Base-by-base conservation (phyloP, 2,797 vertebrate species). In the Amphiprion clarkii region DNA sequence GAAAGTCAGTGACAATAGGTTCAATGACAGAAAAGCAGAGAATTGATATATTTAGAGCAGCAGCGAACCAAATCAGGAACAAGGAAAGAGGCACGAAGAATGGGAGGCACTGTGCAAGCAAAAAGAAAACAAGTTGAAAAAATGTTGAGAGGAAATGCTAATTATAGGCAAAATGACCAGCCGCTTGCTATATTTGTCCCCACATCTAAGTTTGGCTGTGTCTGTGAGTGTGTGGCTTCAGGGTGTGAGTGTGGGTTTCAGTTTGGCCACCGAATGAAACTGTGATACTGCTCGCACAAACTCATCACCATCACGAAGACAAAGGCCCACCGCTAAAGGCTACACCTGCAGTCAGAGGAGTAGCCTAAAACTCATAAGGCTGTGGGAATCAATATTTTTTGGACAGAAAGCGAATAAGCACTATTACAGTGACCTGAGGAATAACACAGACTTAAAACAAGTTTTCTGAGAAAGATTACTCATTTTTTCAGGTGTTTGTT, bases 91-190 rank as follows among this genome's bases (percentile, higher is more conserved):
- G 61, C 65, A 76, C 68, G 67, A 85, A 82, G 81, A 90, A 90
- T 78, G 85, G 76, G 25, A 8, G 54, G 13, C 71, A 83, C 83
- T 92, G 87, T 93, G 76, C 66, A 19, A 19, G 36, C 4, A 0
- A 9, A 64, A 73, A 76, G 66, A 84, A 87, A 88, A 86, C 77
- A 81, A 77, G 84, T 67, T 58, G 58, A 61, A 84, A 88, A 89
- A 88, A 89, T 66, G 68, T 71, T 68, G 49, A 82, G 78, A 87
- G 76, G 70, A 87, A 88, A 78, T 63, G 68, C 87, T 89, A 78
- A 85, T 87, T 89, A 89, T 85, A 90, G 89, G 58, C 71, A 67
- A 80, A 81, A 74, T 87, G 55, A 87, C 78, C 70, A 60, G 73
- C 49, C 19, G 21, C 39, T 54, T 60, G 63, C 85, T 91, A 89